These are phyloP conservation scores for Phaonia tiefii DNA, from an alignment of 2,888 invertebrate genomes.

Conservation along the genomic window DNA sequence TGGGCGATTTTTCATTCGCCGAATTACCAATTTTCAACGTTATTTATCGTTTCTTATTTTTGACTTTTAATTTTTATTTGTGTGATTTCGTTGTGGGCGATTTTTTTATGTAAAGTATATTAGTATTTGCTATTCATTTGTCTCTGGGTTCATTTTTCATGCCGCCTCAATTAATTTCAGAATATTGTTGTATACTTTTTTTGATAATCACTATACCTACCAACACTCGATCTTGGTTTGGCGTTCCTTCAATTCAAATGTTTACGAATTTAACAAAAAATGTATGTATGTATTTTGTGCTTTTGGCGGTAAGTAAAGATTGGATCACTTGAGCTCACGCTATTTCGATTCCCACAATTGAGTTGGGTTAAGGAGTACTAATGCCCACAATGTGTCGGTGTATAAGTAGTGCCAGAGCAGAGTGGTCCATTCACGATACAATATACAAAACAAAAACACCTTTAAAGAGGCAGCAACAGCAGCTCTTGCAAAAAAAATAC, in stretches of 20 bases:
- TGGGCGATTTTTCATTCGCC: too few species aligned
- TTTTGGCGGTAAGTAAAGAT: conserved; percentile 53
- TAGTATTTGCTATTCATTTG: too few species aligned
- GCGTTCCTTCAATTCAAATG: conserved; percentile 12
- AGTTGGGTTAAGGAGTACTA: conserved; percentile 5
- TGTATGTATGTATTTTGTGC: neutral
- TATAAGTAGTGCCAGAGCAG: neutral
- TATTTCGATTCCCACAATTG: conserved; percentile 62
- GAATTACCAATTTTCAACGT: too few species aligned
- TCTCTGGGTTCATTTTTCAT: too few species aligned
- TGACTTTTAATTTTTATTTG: too few species aligned
- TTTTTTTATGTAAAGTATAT: too few species aligned
- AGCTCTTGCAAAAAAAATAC: conserved; percentile 62
- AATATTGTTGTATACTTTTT: too few species aligned
- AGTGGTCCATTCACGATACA: conserved; percentile 52
- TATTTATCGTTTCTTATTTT: too few species aligned
- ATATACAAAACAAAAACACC: too few species aligned
- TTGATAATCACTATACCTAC: neutral
- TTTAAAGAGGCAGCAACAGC: conserved; percentile 52
- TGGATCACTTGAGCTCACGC: conserved; percentile 61
- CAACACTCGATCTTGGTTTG: neutral
- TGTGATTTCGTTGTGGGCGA: too few species aligned
- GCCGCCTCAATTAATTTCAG: too few species aligned
- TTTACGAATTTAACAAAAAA: conserved; percentile 20
- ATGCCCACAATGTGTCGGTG: conserved; percentile 32